A percentile compares a stretch with the other conserved stretches of the same genome.
phyloP scores from a whole-genome alignment of 2,888 invertebrate species.

The Adineta ricciae region DNA sequence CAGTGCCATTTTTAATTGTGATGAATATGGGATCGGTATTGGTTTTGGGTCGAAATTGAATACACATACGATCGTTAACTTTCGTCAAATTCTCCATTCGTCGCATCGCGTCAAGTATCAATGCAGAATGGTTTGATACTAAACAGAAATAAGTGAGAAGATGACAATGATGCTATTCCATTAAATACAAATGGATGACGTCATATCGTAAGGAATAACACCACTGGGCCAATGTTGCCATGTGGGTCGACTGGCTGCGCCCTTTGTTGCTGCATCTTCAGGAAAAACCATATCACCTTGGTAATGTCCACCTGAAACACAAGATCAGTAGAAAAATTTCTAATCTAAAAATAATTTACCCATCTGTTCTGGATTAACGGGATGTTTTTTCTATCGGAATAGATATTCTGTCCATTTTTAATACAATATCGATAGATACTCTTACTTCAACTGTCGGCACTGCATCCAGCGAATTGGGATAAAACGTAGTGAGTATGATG shows the following conservation, averaged over 20 bases:
- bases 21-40: constrained; percentile 49
- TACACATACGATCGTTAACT: constrained; percentile 56
- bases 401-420: too few relatives aligned
- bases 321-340: too few relatives aligned
- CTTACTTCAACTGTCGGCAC: too few relatives aligned
- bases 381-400: too few relatives aligned
- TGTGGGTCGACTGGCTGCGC: constrained; percentile 10
- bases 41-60: constrained; percentile 58
- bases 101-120: constrained; percentile 39
- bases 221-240: constrained; percentile 39
- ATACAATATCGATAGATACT: too few relatives aligned
- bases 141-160: constrained; percentile 45
- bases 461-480: too few relatives aligned
- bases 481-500: too few relatives aligned
- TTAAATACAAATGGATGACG: constrained; percentile 33
- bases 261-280: background rate
- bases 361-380: too few relatives aligned
- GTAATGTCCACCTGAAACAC: background rate
- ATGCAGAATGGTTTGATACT: constrained; percentile 30
- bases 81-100: constrained; percentile 39
- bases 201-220: constrained; percentile 39
- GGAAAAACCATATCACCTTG: constrained; percentile 3
- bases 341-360: too few relatives aligned
- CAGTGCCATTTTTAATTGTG: constrained; percentile 19
- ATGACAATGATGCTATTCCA: background rate